These are phyloP conservation scores for Tetramorium alpestre DNA, from an alignment of 1,140 invertebrate species.

Conservation along the genomic window DNA sequence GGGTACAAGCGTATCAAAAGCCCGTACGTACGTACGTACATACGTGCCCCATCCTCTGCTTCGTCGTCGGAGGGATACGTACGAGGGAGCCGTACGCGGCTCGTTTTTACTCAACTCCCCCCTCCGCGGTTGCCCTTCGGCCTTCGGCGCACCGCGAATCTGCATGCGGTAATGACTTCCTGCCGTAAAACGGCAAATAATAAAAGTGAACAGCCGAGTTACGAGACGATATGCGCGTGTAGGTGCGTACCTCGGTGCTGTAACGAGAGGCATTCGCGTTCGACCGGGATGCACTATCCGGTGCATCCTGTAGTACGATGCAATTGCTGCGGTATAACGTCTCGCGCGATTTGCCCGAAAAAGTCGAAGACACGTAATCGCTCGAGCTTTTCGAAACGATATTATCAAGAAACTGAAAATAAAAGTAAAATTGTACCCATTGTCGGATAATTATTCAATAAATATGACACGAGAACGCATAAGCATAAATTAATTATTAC, in stretches of 20 bases:
- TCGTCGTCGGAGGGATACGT: neutral
- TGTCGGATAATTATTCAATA: neutral
- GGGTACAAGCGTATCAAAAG: slow-evolving; percentile 29
- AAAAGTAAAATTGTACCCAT: neutral
- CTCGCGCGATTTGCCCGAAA: neutral
- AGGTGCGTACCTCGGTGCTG: slow-evolving; percentile 6
- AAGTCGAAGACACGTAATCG: neutral
- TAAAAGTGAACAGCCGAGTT: slow-evolving; percentile 72
- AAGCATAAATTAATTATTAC: neutral
- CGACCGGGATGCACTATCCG: slow-evolving; percentile 1
- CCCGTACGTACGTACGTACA: neutral
- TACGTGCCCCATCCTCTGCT: slow-evolving; percentile 4
- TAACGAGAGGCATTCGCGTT: slow-evolving; percentile 55
- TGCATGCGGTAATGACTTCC: slow-evolving; percentile 80
- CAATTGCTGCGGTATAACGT: neutral
- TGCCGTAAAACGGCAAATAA: slow-evolving; percentile 75
- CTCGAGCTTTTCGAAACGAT: neutral
- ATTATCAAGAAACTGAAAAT: neutral
- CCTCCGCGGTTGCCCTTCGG: slow-evolving; percentile 57
- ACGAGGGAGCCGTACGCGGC: slow-evolving; percentile 1
- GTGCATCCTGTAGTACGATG: slow-evolving; percentile 8
- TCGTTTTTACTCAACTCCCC: slow-evolving; percentile 46
- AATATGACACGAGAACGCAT: neutral
- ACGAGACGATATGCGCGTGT: slow-evolving; percentile 39
- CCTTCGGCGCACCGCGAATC: slow-evolving; percentile 71